Evolutionary conservation across 2,113 vertebrate species (phyloP).

Genomic region (Diglossa brunneiventris): DNA sequence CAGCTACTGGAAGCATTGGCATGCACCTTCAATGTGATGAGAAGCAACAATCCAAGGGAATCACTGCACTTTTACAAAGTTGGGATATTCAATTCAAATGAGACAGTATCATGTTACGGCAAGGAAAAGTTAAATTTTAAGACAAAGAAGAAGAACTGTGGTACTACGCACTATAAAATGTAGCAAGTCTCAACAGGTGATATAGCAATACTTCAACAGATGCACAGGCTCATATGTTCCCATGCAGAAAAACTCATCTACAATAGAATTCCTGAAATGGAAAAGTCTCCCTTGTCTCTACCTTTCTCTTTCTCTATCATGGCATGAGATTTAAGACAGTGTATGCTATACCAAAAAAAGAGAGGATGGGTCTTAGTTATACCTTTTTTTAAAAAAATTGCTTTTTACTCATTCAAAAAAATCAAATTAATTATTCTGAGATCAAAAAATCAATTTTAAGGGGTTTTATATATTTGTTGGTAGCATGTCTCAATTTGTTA

Average conservation of each 20-base stretch:
- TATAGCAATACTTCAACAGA: neutral
- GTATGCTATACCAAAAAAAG: neutral
- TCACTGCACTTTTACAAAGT: neutral
- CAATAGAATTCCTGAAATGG: neutral
- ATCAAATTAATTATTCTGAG: neutral
- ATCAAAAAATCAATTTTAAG: neutral
- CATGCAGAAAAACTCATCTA: neutral
- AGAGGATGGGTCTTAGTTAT: neutral
- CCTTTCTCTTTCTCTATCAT: neutral
- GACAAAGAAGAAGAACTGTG: neutral
- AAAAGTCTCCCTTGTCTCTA: neutral
- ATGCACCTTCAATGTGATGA: neutral
- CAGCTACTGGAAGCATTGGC: slow-evolving; percentile 58
- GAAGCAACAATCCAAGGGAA: neutral
- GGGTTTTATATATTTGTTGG: neutral
- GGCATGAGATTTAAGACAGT: neutral
- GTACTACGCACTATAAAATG: neutral
- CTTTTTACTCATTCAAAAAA: neutral
- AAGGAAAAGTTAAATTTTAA: slow-evolving; percentile 9
- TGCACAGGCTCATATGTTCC: neutral
- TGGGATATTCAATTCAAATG: neutral
- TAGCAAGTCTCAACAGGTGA: neutral
- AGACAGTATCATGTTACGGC: neutral
- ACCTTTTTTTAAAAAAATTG: neutral
- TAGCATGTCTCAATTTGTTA: neutral